These are phyloP conservation scores for Pollenia labialis DNA, from an alignment of 2,888 invertebrate genomes.

Conservation along the genomic window DNA sequence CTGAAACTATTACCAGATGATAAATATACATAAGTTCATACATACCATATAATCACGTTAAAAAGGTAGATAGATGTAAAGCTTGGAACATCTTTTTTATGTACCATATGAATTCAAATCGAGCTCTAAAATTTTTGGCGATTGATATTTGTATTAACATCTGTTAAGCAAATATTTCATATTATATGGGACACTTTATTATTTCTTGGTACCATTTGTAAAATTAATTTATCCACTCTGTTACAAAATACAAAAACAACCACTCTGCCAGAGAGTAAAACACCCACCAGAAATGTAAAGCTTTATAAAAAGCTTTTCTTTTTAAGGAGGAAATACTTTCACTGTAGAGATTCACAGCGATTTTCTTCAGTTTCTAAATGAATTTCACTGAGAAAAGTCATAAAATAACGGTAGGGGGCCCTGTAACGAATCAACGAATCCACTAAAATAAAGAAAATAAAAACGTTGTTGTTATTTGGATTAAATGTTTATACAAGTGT, in stretches of 20 bases:
- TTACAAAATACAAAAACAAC: not conserved
- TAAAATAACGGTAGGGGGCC: constrained; percentile 40
- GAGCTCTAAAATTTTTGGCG: too few species aligned
- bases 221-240: not conserved
- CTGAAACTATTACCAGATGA: too few species aligned
- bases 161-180: too few species aligned
- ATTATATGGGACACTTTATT: too few species aligned
- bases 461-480: constrained; percentile 53
- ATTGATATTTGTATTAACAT: too few species aligned
- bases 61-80: too few species aligned
- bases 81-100: too few species aligned
- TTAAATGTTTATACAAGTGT: constrained; percentile 45
- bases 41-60: too few species aligned
- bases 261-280: not conserved
- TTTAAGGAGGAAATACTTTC: constrained; percentile 58
- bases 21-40: too few species aligned
- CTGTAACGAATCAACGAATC: constrained; percentile 6
- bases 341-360: constrained; percentile 43
- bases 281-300: not conserved
- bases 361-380: constrained; percentile 56
- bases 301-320: constrained; percentile 50
- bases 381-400: constrained; percentile 58
- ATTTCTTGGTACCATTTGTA: not conserved
- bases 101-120: too few species aligned
- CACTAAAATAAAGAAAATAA: constrained; percentile 17